Percentiles rank a stretch among this genome's conserved stretches.
Evolutionary conservation across 2,797 vertebrate genomes (phyloP).

Genomic region (Cuculus canorus): DNA sequence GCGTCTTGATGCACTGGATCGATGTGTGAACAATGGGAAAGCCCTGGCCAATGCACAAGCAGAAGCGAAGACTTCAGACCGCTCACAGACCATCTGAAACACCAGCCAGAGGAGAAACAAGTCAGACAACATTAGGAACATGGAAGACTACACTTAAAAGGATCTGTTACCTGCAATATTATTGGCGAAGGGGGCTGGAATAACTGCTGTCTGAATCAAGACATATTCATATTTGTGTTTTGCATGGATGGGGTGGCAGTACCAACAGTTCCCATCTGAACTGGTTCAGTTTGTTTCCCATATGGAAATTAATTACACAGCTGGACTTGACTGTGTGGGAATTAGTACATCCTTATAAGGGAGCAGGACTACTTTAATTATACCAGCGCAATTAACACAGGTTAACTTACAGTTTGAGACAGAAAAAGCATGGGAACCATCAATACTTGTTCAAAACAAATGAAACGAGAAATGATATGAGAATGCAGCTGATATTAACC

Average conservation of each 20-base stretch:
- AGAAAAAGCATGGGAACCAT: background rate
- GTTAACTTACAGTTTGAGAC: background rate
- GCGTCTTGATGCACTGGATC: slow-evolving; percentile 84
- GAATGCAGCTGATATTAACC: background rate
- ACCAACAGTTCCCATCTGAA: background rate
- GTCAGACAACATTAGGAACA: background rate
- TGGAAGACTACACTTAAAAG: background rate
- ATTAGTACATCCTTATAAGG: background rate
- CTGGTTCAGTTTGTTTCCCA: background rate
- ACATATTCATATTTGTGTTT: rapidly evolving
- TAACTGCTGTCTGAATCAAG: background rate
- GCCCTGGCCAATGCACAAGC: slow-evolving; percentile 93
- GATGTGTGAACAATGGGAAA: slow-evolving; percentile 92
- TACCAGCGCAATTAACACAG: background rate
- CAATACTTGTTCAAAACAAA: background rate
- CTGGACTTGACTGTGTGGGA: background rate
- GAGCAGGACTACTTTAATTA: slow-evolving; percentile 29
- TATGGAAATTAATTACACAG: background rate
- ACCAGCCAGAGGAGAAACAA: background rate
- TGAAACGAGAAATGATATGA: background rate
- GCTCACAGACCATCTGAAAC: slow-evolving; percentile 93
- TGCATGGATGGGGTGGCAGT: background rate
- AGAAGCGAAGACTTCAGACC: slow-evolving; percentile 89
- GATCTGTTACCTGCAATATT: background rate
- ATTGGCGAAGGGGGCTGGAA: background rate